These are phyloP conservation scores for Nettapus auritus DNA, from an alignment of 2,113 vertebrate genomes.

Conservation along the genomic window DNA sequence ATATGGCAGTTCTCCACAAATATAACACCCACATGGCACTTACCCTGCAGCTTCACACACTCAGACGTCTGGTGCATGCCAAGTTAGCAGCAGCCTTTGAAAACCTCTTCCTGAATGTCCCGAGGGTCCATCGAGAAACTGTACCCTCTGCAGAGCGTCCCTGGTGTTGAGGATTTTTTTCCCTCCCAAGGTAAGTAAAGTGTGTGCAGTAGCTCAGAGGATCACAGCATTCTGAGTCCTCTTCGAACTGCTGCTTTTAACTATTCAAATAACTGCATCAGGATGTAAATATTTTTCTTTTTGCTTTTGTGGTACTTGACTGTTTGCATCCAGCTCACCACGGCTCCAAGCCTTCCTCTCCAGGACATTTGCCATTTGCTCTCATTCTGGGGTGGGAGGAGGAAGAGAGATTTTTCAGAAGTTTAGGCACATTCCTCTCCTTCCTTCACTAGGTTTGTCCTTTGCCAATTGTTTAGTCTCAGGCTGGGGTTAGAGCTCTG, in stretches of 20 bases:
- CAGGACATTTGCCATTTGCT: constrained; percentile 61
- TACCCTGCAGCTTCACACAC: constrained; percentile 19
- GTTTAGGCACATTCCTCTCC: constrained; percentile 60
- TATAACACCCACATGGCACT: not conserved
- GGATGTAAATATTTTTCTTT: constrained; percentile 70
- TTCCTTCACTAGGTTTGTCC: constrained; percentile 41
- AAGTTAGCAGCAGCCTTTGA: not conserved
- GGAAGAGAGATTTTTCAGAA: constrained; percentile 64
- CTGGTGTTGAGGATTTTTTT: not conserved
- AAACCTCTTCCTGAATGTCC: not conserved
- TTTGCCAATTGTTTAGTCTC: constrained; percentile 58
- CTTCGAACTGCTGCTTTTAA: constrained; percentile 47
- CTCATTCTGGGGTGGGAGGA: constrained; percentile 39
- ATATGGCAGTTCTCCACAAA: not conserved
- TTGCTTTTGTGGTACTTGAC: constrained; percentile 55
- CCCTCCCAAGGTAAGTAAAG: not conserved
- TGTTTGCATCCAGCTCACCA: constrained; percentile 67
- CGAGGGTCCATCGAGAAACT: not conserved
- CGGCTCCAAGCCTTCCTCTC: constrained; percentile 43
- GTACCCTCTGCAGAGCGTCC: not conserved
- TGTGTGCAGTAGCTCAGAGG: not conserved
- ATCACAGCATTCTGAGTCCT: constrained; percentile 45
- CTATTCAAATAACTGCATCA: constrained; percentile 47
- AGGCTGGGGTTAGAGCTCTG: constrained; percentile 19
- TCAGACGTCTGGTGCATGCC: not conserved